A percentile compares a stretch with the other conserved stretches of the same genome.
Conservation (phyloP, 2,113 vertebrate species). For the Pseudorasbora parva region DNA sequence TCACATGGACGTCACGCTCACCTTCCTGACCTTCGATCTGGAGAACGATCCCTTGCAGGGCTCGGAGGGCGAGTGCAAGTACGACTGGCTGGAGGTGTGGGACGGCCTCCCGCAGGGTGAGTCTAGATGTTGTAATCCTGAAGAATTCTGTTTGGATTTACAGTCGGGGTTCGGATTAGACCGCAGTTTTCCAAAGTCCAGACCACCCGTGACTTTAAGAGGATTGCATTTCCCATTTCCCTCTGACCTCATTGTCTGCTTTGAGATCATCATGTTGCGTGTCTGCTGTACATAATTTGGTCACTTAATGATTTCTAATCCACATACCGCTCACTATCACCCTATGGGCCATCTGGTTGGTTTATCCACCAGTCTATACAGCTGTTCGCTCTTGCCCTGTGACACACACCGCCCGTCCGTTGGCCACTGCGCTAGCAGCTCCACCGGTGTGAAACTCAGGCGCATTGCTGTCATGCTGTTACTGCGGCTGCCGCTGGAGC, state of each 20-base stretch:
- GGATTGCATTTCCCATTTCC: slow-evolving; percentile 45
- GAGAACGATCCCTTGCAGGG: slow-evolving; percentile 94
- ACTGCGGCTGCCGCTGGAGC: slow-evolving; percentile 33
- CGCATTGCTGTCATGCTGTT: slow-evolving; percentile 26
- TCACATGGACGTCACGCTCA: slow-evolving; percentile 93
- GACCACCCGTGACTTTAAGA: slow-evolving; percentile 53
- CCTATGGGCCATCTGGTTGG: slow-evolving; percentile 49
- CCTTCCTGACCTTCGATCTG: slow-evolving; percentile 93
- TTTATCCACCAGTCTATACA: slow-evolving; percentile 31
- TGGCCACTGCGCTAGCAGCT: background rate
- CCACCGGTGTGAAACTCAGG: slow-evolving; percentile 26
- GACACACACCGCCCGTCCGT: background rate
- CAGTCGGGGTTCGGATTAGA: slow-evolving; percentile 42
- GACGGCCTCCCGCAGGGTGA: slow-evolving; percentile 95
- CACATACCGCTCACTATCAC: slow-evolving; percentile 17
- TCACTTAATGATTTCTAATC: slow-evolving; percentile 44
- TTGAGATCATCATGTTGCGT: slow-evolving; percentile 43
- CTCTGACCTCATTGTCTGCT: slow-evolving; percentile 53
- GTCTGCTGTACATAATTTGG: slow-evolving; percentile 40
- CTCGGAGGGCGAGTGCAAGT: slow-evolving; percentile 94
- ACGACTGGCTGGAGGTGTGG: slow-evolving; percentile 98
- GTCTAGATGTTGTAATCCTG: slow-evolving; percentile 51
- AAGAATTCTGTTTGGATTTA: slow-evolving; percentile 20
- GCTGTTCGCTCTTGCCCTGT: slow-evolving; percentile 28
- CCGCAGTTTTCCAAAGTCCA: slow-evolving; percentile 43